Evolutionary conservation across 2,113 vertebrate genomes (phyloP), one percentile per base, ranked within the genome.

Genomic region (Hypanus sabinus): DNA sequence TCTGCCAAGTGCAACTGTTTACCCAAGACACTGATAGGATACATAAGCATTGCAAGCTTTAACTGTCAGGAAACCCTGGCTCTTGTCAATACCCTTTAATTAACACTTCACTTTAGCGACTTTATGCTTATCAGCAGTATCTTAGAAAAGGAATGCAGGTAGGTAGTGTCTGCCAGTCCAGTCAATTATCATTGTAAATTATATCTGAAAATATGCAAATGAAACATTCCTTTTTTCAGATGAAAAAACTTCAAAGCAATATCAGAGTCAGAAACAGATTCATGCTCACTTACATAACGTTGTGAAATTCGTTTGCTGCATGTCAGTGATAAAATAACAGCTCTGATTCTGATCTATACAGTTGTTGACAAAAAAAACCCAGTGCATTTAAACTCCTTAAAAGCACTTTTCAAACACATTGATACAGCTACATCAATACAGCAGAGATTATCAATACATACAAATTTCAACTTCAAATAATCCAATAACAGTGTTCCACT

Each of bases 11-110:
- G 94, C 10, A 0, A 55, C 94, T 96, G 94, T 96, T 96, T 96
- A 96, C 94, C 95, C 71, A 96, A 95, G 95, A 95, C 94, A 96
- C 94, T 94, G 95, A 95, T 95, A 96, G 95, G 93, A 93, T 85
- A 30, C 79, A 94, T 81, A 76, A 94, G 46, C 27, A 94, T 95
- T 71, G 62, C 94, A 95, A 94, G 75, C 88, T 90, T 79, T 71
- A 18, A 68, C 94, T 85, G 38, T 68, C 5, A 81, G 94, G 77
- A 94, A 76, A 62, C 7, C 27, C 5, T 0, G 91, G 62, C 33
- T 68, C 8, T 57, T 94, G 92, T 76, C 80, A 90, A 81, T 20
- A 7, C 70, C 18, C 36, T 93, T 75, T 30, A 93, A 93, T 93
- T 93, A 93, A 68, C 85, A 94, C 36, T 87, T 90, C 30, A 20